phyloP scores from a whole-genome alignment of 2,797 vertebrate genomes.

The Euphonia xanthogaster region DNA sequence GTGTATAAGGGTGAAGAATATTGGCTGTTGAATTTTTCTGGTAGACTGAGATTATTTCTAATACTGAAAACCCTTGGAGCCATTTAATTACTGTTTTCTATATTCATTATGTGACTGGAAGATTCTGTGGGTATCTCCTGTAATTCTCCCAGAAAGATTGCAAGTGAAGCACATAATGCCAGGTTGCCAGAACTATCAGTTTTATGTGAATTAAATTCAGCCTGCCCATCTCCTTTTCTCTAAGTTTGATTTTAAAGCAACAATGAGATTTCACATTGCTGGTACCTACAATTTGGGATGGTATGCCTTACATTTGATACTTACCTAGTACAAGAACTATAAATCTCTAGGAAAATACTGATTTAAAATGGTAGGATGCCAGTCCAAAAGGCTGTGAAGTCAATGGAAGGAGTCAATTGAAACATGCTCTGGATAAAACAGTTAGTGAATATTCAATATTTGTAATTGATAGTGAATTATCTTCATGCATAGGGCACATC shows the following conservation, averaged over 20 bases:
- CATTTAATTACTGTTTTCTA: slow-evolving; percentile 22
- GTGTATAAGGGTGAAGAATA: neutral
- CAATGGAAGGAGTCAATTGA: neutral
- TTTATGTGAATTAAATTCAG: neutral
- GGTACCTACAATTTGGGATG: neutral
- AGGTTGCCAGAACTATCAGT: neutral
- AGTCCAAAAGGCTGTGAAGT: neutral
- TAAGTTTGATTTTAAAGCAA: slow-evolving; percentile 11
- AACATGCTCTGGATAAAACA: neutral
- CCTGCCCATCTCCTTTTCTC: neutral
- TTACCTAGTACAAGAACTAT: neutral
- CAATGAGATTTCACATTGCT: neutral
- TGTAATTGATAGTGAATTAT: slow-evolving; percentile 21
- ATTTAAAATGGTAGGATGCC: neutral
- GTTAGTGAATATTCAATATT: slow-evolving; percentile 29
- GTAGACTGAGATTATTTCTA: slow-evolving; percentile 28
- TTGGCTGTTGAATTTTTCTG: slow-evolving; percentile 27
- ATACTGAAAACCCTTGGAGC: slow-evolving; percentile 1
- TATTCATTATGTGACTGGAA: slow-evolving; percentile 14
- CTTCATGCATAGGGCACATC: neutral
- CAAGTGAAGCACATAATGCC: neutral
- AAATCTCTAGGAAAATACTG: slow-evolving; percentile 7
- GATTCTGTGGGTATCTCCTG: neutral
- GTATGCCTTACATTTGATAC: neutral
- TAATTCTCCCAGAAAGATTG: neutral